A percentile compares a stretch with the other conserved stretches of the same genome.
Conservation (phyloP, 2,113 vertebrate genomes). For the Salminus brasiliensis region DNA sequence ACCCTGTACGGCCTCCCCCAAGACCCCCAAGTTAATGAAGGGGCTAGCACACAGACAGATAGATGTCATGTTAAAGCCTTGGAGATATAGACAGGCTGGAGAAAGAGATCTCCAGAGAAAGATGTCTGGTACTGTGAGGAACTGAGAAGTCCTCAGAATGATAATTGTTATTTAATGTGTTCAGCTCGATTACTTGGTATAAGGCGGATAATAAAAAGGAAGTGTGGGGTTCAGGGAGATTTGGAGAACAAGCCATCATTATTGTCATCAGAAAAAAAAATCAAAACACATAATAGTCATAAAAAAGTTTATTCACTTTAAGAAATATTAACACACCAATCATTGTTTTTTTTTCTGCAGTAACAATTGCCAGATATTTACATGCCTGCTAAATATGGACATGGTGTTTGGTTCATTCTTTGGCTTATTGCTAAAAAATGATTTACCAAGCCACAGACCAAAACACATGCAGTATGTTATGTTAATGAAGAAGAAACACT, state of each 20-base stretch:
- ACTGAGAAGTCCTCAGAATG: constrained; percentile 7
- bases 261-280: not conserved
- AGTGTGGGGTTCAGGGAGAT: not conserved
- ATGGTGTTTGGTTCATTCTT: too few relatives aligned
- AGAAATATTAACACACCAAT: too few relatives aligned
- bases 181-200: not conserved
- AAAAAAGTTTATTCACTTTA: not conserved
- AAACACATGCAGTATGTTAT: too few relatives aligned
- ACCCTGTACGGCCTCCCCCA: not conserved
- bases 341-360: too few relatives aligned
- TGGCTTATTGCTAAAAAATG: too few relatives aligned
- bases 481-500: too few relatives aligned
- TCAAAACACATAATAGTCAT: not conserved
- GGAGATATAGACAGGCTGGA: too few relatives aligned
- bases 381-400: too few relatives aligned
- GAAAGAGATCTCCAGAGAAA: not conserved
- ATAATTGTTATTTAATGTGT: not conserved
- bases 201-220: not conserved
- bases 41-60: not conserved
- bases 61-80: not conserved
- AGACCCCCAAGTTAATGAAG: constrained; percentile 24
- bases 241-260: not conserved
- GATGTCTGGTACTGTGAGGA: not conserved
- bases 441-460: too few relatives aligned
- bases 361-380: too few relatives aligned